Conservation (phyloP, 2,113 vertebrate genomes). For the Lichenostomus cassidix region DNA sequence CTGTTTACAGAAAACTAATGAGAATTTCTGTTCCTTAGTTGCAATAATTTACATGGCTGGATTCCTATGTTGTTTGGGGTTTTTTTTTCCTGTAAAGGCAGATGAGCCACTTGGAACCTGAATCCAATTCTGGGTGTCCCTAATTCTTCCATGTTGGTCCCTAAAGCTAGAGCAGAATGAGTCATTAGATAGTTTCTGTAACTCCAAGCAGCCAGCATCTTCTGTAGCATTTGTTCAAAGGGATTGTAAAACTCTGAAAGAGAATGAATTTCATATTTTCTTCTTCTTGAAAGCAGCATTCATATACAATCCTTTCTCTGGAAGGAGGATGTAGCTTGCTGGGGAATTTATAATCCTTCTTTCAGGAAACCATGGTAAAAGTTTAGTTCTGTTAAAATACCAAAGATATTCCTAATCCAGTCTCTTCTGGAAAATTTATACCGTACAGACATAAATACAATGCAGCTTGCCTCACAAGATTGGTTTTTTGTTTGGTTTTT, state of each 20-base stretch:
- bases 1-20: neutral
- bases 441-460: neutral
- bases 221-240: neutral
- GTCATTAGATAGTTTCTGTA: neutral
- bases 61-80: neutral
- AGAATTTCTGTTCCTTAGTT: neutral
- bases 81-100: neutral
- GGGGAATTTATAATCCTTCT: neutral
- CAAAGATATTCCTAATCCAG: neutral
- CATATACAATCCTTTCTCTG: neutral
- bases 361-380: neutral
- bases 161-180: neutral
- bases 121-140: neutral
- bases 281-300: neutral
- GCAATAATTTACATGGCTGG: neutral
- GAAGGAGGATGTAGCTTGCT: neutral
- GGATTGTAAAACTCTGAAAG: neutral
- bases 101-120: neutral
- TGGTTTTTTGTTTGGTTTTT: neutral
- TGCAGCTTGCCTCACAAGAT: neutral
- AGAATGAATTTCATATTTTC: neutral
- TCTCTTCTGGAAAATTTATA: neutral
- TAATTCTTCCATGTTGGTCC: neutral
- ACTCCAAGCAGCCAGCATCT: neutral
- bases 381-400: conserved; percentile 1